Evolutionary conservation across 2,888 invertebrate genomes (phyloP).

Genomic region (Nomada flava): DNA sequence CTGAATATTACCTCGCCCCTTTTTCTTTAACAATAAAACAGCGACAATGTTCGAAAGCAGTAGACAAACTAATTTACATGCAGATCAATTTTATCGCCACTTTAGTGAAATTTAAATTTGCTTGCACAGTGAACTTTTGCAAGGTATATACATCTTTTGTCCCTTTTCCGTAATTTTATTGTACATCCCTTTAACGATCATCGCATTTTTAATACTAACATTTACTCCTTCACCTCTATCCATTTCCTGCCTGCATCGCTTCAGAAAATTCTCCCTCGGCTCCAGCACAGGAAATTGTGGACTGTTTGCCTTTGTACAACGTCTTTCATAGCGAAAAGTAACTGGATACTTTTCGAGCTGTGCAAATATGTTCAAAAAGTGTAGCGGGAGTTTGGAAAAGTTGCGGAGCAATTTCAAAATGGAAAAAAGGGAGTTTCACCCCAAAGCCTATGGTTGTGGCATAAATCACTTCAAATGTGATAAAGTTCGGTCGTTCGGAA

Average conservation of each 20-base stretch:
- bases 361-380: constrained; percentile 15
- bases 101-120: background rate
- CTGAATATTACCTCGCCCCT: no score
- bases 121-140: background rate
- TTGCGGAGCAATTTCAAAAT: background rate
- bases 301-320: constrained; percentile 32
- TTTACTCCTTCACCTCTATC: constrained; percentile 15
- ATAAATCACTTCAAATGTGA: background rate
- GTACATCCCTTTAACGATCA: constrained; percentile 4
- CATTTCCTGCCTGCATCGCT: constrained; percentile 1
- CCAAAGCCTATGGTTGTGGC: background rate
- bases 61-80: no score
- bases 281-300: constrained; percentile 18
- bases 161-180: background rate
- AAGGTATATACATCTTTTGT: background rate
- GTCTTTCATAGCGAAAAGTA: constrained; percentile 31
- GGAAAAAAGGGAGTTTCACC: background rate
- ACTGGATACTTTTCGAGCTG: constrained; percentile 21
- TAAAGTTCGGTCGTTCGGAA: background rate
- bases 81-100: no score
- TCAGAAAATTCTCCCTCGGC: constrained; percentile 31
- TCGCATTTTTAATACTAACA: constrained; percentile 31
- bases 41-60: no score
- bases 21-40: no score
- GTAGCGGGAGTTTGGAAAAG: background rate